Evolutionary conservation across 2,113 vertebrate genomes (phyloP), one percentile per base, ranked within the genome.

Genomic region (Cyprinodon variegatus): DNA sequence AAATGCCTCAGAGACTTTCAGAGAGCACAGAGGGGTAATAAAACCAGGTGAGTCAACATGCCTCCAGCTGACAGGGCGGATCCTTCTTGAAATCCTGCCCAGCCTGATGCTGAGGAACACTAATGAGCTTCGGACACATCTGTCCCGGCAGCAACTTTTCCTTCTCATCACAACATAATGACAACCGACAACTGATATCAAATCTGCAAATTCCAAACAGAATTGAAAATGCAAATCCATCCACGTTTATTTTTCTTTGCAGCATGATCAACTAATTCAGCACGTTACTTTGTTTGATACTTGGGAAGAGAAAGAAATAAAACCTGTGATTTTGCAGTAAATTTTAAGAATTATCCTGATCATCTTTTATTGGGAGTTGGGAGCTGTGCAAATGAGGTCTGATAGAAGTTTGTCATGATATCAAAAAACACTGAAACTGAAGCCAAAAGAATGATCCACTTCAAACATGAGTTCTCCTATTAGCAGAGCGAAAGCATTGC

Each of bases 71-170:
- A 82, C 53, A 67, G 79, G 87, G 76, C 83, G 78, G 82, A 82
- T 78, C 68, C 40, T 46, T 70, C 74, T 80, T 79, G 66, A 76
- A 65, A 76, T 75, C 40, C 70, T 66, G 14, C 70, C 63, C 64
- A 72, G 70, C n/a, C 70, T 75, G 67, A 59, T 73, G 46, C 73
- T 59, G 36, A 1, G 37, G 38, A 74, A 67, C 72, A 60, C 72
- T 88, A 87, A 91, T 85, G 83, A 93, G 86, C 77, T 22, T 15
- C 77, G 60, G 60, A 17, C 78, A 90, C 90, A 91, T 89, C 89
- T 92, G 91, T 60, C 80, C 72, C 4, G 10, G 41, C 22, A 3
- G 17, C 39, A 72, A 65, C 40, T 62, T 46, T 70, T 17, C 29
- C 64, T 76, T 76, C 61, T 66, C 65, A 46, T 40, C 4, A 61